These are phyloP conservation scores for Paramormyrops hopkinsi DNA, from an alignment of 2,797 vertebrate species.

Conservation along the genomic window DNA sequence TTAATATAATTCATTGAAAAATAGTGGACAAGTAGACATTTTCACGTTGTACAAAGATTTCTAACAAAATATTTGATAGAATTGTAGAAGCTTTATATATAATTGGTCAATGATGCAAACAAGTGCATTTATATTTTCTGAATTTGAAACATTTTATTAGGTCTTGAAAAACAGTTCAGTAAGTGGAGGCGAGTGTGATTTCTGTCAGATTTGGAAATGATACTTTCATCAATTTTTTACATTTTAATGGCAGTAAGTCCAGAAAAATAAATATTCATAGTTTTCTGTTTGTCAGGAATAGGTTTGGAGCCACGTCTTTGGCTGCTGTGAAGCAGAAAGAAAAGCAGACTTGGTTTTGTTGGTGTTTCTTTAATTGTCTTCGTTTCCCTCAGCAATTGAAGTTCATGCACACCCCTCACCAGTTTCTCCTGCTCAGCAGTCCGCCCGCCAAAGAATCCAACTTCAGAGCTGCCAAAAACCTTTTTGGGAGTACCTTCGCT, in stretches of 20 bases:
- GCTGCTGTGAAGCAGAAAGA: not conserved
- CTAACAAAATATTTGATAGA: not conserved
- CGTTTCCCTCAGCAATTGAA: slow-evolving; percentile 72
- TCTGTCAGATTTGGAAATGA: not conserved
- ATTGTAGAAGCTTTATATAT: not conserved
- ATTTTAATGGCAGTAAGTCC: not conserved
- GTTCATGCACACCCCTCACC: slow-evolving; percentile 87
- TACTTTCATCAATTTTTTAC: not conserved
- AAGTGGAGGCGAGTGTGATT: not conserved
- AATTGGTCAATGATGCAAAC: not conserved
- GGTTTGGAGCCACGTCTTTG: not conserved
- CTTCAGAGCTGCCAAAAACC: slow-evolving; percentile 83
- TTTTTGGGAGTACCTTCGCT: slow-evolving; percentile 84
- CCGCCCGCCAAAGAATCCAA: slow-evolving; percentile 91
- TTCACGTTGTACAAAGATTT: not conserved
- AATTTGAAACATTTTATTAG: not conserved
- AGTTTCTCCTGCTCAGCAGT: slow-evolving; percentile 84
- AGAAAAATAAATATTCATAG: not conserved
- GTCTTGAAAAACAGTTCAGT: not conserved
- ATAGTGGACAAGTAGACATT: not conserved
- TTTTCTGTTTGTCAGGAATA: not conserved
- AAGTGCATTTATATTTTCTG: not conserved
- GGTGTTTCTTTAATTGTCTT: slow-evolving; percentile 19
- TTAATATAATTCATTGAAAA: not conserved
- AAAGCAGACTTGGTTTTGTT: not conserved